phyloP scores from a whole-genome alignment of 1,140 invertebrate species.

The Venustaconcha ellipsiformis region DNA sequence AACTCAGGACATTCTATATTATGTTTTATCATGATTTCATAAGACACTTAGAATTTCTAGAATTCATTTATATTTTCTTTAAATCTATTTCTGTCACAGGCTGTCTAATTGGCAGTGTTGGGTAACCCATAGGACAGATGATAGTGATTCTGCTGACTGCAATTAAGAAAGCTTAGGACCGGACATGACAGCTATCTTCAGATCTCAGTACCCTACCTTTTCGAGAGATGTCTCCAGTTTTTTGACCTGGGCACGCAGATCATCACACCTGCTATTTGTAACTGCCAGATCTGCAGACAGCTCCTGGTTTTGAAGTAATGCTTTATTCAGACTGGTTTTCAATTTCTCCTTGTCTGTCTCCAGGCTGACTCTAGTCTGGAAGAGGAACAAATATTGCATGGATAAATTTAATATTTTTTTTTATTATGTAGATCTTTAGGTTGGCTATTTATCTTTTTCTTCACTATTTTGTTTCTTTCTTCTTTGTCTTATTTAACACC shows the following conservation, averaged over 20 bases:
- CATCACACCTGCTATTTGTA: constrained; percentile 36
- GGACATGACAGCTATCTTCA: too few relatives aligned
- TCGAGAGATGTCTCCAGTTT: constrained; percentile 52
- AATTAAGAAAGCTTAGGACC: too few relatives aligned
- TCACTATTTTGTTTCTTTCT: not conserved
- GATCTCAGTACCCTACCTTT: constrained; percentile 41
- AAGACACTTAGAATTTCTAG: too few relatives aligned
- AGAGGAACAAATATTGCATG: constrained; percentile 1
- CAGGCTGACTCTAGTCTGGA: constrained; percentile 54
- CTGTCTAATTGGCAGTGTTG: too few relatives aligned
- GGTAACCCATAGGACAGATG: too few relatives aligned
- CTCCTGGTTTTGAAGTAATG: constrained; percentile 51
- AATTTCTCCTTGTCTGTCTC: constrained; percentile 58
- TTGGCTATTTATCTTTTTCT: not conserved
- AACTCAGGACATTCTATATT: too few relatives aligned
- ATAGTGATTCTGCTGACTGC: too few relatives aligned
- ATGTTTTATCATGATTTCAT: too few relatives aligned
- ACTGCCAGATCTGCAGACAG: constrained; percentile 51
- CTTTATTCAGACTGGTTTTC: constrained; percentile 51
- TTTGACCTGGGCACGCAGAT: constrained; percentile 41
- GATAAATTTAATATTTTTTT: not conserved
- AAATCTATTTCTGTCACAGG: too few relatives aligned
- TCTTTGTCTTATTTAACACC: not conserved
- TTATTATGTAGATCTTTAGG: not conserved
- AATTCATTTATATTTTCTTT: too few relatives aligned